Evolutionary conservation across 1,140 invertebrate species (phyloP).

Genomic region (Drosophila sp.): DNA sequence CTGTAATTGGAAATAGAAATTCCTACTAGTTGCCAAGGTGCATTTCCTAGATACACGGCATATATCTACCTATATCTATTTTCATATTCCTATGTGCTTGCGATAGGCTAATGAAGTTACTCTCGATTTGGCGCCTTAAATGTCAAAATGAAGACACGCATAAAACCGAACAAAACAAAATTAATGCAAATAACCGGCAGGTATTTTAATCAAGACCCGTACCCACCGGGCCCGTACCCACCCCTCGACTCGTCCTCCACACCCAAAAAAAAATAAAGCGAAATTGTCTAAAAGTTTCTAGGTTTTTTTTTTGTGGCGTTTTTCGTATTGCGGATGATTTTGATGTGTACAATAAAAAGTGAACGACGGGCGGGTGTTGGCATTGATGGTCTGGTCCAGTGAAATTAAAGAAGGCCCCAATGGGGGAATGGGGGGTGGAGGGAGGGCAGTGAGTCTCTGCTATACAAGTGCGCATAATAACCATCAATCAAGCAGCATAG

Average conservation of each 20-base stretch:
- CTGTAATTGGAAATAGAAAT: slow-evolving; percentile 28
- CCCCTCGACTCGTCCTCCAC: slow-evolving; percentile 1
- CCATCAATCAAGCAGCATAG: slow-evolving; percentile 82
- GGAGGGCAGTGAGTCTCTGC: slow-evolving; percentile 39
- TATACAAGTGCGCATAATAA: slow-evolving; percentile 81
- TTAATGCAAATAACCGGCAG: slow-evolving; percentile 79
- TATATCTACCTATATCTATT: neutral
- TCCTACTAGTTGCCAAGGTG: neutral
- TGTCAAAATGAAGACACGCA: slow-evolving; percentile 75
- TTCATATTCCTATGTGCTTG: neutral
- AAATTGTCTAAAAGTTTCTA: slow-evolving; percentile 55
- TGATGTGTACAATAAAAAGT: slow-evolving; percentile 65
- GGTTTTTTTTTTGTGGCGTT: slow-evolving; percentile 24
- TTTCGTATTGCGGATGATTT: slow-evolving; percentile 42
- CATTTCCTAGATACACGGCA: neutral
- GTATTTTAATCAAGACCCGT: slow-evolving; percentile 74
- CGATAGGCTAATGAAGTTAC: slow-evolving; percentile 64
- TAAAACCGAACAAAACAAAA: slow-evolving; percentile 54
- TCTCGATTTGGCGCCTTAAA: slow-evolving; percentile 56
- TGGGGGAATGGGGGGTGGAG: neutral
- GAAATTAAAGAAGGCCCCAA: slow-evolving; percentile 60
- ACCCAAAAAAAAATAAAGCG: slow-evolving; percentile 20
- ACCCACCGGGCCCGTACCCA: neutral
- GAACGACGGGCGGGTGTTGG: slow-evolving; percentile 61
- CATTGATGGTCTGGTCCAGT: slow-evolving; percentile 55